Percentiles rank a stretch among this genome's conserved stretches.
phyloP scores from a whole-genome alignment of 2,888 invertebrate species.

The Mesoligia furuncula region DNA sequence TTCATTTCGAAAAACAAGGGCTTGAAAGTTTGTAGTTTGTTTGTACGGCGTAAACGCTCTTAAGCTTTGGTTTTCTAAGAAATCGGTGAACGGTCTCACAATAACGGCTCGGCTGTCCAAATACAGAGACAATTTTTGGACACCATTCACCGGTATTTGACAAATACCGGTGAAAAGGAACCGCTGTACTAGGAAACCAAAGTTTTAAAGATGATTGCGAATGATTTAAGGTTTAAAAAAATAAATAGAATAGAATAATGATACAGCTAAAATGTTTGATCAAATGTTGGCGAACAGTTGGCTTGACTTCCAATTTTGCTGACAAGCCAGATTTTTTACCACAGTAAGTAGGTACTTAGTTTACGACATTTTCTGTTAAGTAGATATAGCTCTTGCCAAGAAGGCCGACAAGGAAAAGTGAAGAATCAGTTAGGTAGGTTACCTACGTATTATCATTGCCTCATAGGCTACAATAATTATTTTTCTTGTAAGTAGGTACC shows the following conservation, averaged over 20 bases:
- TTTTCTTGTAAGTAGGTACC: neutral
- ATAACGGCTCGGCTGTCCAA: neutral
- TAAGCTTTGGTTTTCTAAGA: neutral
- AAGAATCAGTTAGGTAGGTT: neutral
- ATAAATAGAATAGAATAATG: too few relatives aligned
- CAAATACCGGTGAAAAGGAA: neutral
- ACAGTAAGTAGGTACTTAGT: neutral
- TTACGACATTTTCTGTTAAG: neutral
- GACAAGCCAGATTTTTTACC: neutral
- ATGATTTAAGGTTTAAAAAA: neutral
- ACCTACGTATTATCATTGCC: neutral
- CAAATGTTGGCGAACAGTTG: neutral
- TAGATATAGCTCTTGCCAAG: neutral
- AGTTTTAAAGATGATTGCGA: neutral
- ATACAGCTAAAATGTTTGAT: neutral
- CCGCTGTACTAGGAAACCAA: neutral
- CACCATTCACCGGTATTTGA: too few relatives aligned
- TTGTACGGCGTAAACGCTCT: too few relatives aligned
- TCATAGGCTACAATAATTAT: neutral
- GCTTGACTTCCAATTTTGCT: slow-evolving; percentile 14
- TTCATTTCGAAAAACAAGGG: too few relatives aligned
- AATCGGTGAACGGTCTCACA: neutral
- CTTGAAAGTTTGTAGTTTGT: too few relatives aligned
- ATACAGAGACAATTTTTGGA: neutral
- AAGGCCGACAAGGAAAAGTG: neutral